Base-by-base conservation (phyloP, 2,888 invertebrate genomes). In the Lithophane ornitopus region DNA sequence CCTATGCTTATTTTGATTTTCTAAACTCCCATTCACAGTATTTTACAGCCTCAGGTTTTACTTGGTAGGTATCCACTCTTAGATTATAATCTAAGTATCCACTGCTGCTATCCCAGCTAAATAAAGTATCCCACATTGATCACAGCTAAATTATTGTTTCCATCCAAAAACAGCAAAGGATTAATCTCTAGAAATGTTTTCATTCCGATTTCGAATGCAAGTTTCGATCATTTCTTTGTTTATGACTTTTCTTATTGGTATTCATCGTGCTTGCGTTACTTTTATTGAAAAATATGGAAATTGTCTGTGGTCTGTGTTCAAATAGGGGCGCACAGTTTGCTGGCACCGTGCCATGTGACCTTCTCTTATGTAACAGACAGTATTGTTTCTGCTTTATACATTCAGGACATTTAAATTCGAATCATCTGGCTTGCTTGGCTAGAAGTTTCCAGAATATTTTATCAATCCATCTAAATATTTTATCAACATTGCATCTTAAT, bases 271-370 rank as follows among this genome's bases (percentile, higher is more conserved):
- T 85, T 82, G 59, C 69, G 76, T 76, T 84, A 84, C 74, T 76
- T 59, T 54, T 70, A 75, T 68, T 62, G 49, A 72, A 81, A 81
- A 65, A 63, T 71, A 70, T 76, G 61, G 56, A 72, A 62, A 73
- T 70, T 70, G 76, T 78, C 84, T 81, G 54, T 63, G 58, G 78
- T 70, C 74, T 70, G 49, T 19, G 61, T 73, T 74, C 72, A 76
- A 78, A 73, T 76, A 66, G 58, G 59, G 78, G 67, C 56, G 66
- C 54, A 46, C 54, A 74, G 61, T 75, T 76, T 54, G 73, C 58
- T 85, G 85, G 85, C 87, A 67, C 69, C 11, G 44, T 66, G 85
- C 87, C 85, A 85, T 69, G 74, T 84, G 81, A 86, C 85, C 85
- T 85, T 84, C 73, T 72, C 54, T 61, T 86, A 78, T 68, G 74